Evolutionary conservation across 2,113 vertebrate genomes (phyloP), one percentile per base, ranked within the genome.

Genomic region (Scalopus aquaticus): DNA sequence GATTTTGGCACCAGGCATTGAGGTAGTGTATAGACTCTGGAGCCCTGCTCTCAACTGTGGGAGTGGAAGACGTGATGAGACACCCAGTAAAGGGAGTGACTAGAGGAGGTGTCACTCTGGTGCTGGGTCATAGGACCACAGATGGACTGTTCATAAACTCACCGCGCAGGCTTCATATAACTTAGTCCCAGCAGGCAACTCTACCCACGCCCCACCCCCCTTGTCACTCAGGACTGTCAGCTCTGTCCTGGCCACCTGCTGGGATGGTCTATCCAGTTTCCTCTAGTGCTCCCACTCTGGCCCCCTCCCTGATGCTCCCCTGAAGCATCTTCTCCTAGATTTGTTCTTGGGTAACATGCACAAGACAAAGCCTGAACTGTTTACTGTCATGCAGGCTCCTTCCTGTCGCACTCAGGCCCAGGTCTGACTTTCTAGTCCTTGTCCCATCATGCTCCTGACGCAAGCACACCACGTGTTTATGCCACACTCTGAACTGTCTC

Each of bases 331-430:
- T 20, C 28, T 56, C 58, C 37, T 19, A 46, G 58, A 44, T 9
- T 32, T 12, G 24, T 69, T 35, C 11, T 4, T 10, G 26, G 54
- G 2, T 22, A 12, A 35, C 65, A 56, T 26, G 46, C 58, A 67
- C 46, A 24, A 37, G 65, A n/a, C 58, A n/a, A 42, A 89, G 58
- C 13, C 58, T 19, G 4, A 9, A 6, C 24, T 8, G 4, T 37
- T 6, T 30, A 51, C 7, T 1, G 30, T 2, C 12, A 4, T 6
- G 2, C 22, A 12, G 58, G 9, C 5, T 42, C 32, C 20, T 58
- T 62, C 58, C 42, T 20, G 15, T 4, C 39, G 49, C 60, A 3
- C 35, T 5, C 60, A 3, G 22, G 49, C 26, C 42, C 37, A 0
- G 5, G 67, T 1, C 64, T 20, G 22, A 37, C 15, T 69, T 35